Evolutionary conservation across 2,797 vertebrate genomes (phyloP).

Genomic region (Scolopax bukidnonensis): DNA sequence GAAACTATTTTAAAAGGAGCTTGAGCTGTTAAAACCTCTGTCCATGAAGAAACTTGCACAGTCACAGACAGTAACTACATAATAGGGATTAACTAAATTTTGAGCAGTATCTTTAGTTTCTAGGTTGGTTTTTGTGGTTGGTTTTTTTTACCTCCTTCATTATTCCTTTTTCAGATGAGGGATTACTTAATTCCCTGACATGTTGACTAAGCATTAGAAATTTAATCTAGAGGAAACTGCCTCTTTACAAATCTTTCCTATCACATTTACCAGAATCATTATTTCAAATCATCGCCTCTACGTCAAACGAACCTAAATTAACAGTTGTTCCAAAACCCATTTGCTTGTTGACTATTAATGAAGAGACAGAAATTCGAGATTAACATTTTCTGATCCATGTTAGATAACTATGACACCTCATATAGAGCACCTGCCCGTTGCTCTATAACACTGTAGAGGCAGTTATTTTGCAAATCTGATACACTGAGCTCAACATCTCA

Average conservation of each 20-base stretch:
- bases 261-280: not conserved
- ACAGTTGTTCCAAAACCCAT: not conserved
- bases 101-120: not conserved
- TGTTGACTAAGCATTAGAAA: constrained; percentile 13
- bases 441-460: not conserved
- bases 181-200: constrained; percentile 31
- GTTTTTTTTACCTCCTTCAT: not conserved
- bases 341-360: not conserved
- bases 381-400: not conserved
- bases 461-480: not conserved
- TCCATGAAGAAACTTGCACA: not conserved
- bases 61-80: not conserved
- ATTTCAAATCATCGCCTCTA: not conserved
- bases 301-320: constrained; percentile 28
- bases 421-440: not conserved
- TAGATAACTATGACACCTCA: not conserved
- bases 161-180: not conserved
- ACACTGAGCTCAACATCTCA: not conserved
- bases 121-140: not conserved
- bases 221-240: constrained; percentile 29
- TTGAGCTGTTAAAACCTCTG: constrained; percentile 56
- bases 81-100: not conserved
- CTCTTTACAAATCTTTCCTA: not conserved
- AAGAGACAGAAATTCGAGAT: not conserved
- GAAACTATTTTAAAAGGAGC: constrained; percentile 37